Base-by-base conservation (phyloP, 2,888 invertebrate species). In the Mythimna vitellina region DNA sequence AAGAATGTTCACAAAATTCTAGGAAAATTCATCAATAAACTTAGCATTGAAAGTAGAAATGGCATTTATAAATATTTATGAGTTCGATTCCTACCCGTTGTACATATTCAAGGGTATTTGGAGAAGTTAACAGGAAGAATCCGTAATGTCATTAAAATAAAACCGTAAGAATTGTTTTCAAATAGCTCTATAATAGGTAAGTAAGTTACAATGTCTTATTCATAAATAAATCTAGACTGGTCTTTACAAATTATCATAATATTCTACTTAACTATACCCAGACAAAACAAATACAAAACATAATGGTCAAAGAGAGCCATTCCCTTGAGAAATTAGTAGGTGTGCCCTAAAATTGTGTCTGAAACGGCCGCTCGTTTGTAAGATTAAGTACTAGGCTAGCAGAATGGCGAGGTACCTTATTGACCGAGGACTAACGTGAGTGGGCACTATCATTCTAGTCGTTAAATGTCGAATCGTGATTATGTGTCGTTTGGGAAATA, bases 251-350 rank as follows among this genome's bases (percentile, higher is more conserved):
- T 8, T 38, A 22, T 42, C n/a, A 42, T 25, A 22, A 42, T n/a
- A n/a, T n/a, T 29, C n/a, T 12, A 14, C 25, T 25, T 51, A 51
- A 29, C 25, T 58, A 42, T 12, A 53, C 58, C 25, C 22, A 46
- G 29, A 70, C 29, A 20, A 12, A 54, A 14, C 17, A 49, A 38
- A 61, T n/a, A 74, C 20, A 63, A 80, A 35, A n/a, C 1, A 63
- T 42, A 74, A 80, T 53, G 51, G 51, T 22, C 29, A 63, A 42
- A 46, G 35, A 73, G 17, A 58, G 14, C n/a, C 8, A 58, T 68
- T 81, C 76, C 68, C 76, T 57, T 56, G 76, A 68, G 68, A 76
- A 76, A 81, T 76, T 81, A 76, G 61, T 57, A 81, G 76, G 81
- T 81, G 77, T 62, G 81, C 51, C 76, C 81, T 56, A 22, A 67